phyloP scores from a whole-genome alignment of 2,113 vertebrate species.

The Okapia johnstoni region DNA sequence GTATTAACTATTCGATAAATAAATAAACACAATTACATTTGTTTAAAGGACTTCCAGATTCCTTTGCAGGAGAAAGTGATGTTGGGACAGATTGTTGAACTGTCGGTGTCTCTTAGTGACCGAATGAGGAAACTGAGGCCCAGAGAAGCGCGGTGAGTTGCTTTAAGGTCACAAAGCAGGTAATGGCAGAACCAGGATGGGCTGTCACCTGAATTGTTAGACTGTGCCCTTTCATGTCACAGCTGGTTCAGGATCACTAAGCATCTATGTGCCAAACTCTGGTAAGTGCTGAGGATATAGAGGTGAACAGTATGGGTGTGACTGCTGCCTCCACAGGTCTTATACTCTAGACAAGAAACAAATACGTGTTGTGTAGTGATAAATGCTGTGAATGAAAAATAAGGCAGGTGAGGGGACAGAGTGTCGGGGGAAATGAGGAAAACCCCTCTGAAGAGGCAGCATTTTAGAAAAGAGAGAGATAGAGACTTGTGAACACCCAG shows the following conservation, averaged over 20 bases:
- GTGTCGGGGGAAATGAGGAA: not conserved
- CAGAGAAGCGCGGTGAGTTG: not conserved
- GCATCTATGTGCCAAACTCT: not conserved
- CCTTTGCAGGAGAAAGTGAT: not conserved
- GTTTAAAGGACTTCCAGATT: conserved; percentile 6
- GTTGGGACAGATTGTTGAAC: not conserved
- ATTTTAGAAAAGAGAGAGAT: not conserved
- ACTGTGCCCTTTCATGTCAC: not conserved
- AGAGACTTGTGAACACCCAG: not conserved
- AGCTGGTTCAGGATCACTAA: not conserved
- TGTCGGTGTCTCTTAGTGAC: not conserved
- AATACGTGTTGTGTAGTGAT: not conserved
- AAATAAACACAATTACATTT: not conserved
- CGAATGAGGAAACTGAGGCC: not conserved
- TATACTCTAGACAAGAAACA: not conserved
- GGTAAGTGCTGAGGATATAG: not conserved
- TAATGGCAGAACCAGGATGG: not conserved
- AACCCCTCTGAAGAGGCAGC: not conserved
- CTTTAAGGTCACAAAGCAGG: not conserved
- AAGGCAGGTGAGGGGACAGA: not conserved
- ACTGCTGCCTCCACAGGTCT: not conserved
- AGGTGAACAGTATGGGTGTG: not conserved
- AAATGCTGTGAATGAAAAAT: not conserved
- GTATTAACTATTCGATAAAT: not conserved
- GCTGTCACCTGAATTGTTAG: not conserved